These are phyloP conservation scores for Calliscelio sp. DNA, from an alignment of 2,888 invertebrate genomes.

Conservation along the genomic window DNA sequence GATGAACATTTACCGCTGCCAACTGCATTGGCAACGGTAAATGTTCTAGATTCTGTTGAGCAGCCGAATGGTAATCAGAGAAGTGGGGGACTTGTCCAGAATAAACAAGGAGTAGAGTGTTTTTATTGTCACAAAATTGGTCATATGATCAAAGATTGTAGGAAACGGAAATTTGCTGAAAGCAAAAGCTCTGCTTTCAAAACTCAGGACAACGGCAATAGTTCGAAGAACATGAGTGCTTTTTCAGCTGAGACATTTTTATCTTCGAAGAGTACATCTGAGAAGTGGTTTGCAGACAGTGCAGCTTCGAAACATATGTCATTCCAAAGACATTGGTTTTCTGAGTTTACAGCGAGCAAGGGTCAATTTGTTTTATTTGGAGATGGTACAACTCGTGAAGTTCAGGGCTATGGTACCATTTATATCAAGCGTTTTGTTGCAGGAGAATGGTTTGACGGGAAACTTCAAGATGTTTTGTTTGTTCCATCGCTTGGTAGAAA, in stretches of 20 bases:
- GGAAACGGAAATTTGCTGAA: constrained; percentile 12
- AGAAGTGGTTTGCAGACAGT: constrained; percentile 42
- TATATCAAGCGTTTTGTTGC: constrained; percentile 17
- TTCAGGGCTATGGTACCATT: constrained; percentile 25
- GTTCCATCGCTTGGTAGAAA: constrained; percentile 25
- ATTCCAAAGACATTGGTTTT: constrained; percentile 42
- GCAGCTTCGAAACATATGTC: constrained; percentile 41
- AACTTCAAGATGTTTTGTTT: constrained; percentile 44
- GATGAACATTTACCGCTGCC: no score
- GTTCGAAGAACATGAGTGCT: constrained; percentile 14
- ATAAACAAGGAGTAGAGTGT: constrained; percentile 16
- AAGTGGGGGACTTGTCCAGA: not conserved
- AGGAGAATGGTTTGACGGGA: constrained; percentile 29
- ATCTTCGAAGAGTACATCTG: not conserved
- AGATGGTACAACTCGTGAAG: constrained; percentile 35
- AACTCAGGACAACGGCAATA: not conserved
- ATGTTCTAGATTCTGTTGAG: constrained; percentile 6
- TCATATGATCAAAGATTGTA: constrained; percentile 38
- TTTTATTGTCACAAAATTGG: constrained; percentile 27
- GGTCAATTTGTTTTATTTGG: constrained; percentile 29
- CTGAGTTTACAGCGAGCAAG: constrained; percentile 20
- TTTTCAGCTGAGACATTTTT: constrained; percentile 29
- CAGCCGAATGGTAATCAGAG: not conserved
- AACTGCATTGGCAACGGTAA: constrained; percentile 28
- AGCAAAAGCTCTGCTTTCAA: constrained; percentile 12